Conservation (phyloP, 1,140 invertebrate species). For the Heliconius melpomene region DNA sequence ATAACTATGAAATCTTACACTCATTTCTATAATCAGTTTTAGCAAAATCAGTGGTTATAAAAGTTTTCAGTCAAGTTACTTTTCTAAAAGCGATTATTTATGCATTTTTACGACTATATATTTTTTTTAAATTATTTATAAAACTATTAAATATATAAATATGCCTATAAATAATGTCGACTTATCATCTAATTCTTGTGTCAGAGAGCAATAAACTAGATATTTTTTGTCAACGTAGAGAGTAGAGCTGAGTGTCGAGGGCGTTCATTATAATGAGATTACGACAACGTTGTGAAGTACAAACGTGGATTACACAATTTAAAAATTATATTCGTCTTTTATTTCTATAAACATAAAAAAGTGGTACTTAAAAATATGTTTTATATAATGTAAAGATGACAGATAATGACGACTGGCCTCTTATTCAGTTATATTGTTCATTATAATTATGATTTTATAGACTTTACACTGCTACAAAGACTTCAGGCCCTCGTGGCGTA, state of each 20-base stretch:
- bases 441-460: too few species aligned
- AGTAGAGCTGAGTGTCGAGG: background rate
- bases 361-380: too few species aligned
- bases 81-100: too few species aligned
- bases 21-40: too few species aligned
- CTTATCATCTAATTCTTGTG: background rate
- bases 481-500: too few species aligned
- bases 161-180: background rate
- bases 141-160: background rate
- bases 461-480: too few species aligned
- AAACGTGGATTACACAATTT: constrained; percentile 74
- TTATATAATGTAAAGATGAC: too few species aligned
- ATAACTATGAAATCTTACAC: background rate
- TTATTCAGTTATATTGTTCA: too few species aligned
- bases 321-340: constrained; percentile 67
- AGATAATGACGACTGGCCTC: too few species aligned
- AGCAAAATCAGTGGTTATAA: too few species aligned
- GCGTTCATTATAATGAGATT: constrained; percentile 58
- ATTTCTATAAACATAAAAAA: constrained; percentile 37
- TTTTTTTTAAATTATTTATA: background rate
- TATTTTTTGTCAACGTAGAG: constrained; percentile 7
- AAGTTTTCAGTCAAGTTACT: too few species aligned
- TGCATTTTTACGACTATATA: background rate
- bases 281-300: constrained; percentile 69
- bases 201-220: background rate